Percentiles rank a stretch among this genome's conserved stretches.
Conservation (phyloP, 2,113 vertebrate genomes). For the Elephas maximus region DNA sequence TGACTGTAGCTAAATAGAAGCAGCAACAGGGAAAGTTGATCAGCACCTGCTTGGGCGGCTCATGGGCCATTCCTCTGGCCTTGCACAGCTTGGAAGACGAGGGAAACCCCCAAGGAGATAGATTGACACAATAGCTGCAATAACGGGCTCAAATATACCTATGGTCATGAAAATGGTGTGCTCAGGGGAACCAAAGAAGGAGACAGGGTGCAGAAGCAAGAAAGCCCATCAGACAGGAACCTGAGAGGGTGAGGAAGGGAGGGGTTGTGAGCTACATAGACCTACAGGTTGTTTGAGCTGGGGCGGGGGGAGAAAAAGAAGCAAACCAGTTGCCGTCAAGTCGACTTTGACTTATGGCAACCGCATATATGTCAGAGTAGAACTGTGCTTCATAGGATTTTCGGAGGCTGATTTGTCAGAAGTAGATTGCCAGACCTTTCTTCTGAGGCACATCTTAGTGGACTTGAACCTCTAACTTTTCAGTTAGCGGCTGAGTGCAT, state of each 20-base stretch:
- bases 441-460: neutral
- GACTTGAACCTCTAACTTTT: neutral
- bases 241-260: too few relatives aligned
- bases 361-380: neutral
- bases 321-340: too few relatives aligned
- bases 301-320: too few relatives aligned
- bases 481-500: neutral
- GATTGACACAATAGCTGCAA: neutral
- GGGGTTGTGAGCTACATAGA: neutral
- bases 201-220: too few relatives aligned
- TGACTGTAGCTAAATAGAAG: neutral
- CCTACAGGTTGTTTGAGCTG: neutral
- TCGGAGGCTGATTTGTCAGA: neutral
- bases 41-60: neutral
- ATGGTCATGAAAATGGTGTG: neutral
- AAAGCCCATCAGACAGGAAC: rapidly evolving
- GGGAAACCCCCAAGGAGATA: neutral
- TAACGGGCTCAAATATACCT: neutral
- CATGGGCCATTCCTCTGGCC: neutral
- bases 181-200: neutral
- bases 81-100: neutral
- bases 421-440: neutral
- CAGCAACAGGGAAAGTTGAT: neutral
- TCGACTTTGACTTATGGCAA: neutral
- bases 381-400: neutral